Conservation (phyloP, 2,888 invertebrate species). For the Beris morrisii region DNA sequence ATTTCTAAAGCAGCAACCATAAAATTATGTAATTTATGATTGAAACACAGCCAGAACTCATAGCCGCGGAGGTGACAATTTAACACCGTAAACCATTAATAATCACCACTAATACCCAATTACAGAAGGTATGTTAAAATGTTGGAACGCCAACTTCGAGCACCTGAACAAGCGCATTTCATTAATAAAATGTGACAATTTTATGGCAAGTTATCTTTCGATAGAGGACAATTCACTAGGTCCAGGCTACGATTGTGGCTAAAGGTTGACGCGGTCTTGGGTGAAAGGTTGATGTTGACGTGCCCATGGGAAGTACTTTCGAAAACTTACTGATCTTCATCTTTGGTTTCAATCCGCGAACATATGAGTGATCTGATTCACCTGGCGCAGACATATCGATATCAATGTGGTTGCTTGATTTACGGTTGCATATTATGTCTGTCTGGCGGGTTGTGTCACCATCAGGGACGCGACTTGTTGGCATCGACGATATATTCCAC, state of each 20-base stretch:
- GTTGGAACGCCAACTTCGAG: constrained; percentile 3
- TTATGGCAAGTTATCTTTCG: constrained; percentile 23
- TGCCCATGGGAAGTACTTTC: no score
- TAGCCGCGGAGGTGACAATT: constrained; percentile 18
- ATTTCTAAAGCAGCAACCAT: constrained; percentile 1
- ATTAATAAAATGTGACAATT: constrained; percentile 19
- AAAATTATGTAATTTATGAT: constrained; percentile 22
- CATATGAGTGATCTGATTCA: no score
- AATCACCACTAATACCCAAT: constrained; percentile 18
- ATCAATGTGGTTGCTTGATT: no score
- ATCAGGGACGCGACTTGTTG: no score
- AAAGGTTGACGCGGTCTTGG: neutral
- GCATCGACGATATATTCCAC: no score
- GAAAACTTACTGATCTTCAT: no score
- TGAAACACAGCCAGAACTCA: constrained; percentile 8
- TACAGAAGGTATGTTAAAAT: constrained; percentile 9
- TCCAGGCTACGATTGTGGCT: neutral
- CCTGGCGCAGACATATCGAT: no score
- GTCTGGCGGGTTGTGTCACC: no score
- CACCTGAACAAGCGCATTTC: neutral
- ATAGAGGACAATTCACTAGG: constrained; percentile 6
- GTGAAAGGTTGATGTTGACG: neutral
- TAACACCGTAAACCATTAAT: constrained; percentile 21
- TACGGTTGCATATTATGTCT: no score
- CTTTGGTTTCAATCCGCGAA: no score